These are phyloP conservation scores for Thelohanellus kitauei DNA, from an alignment of 30 jellyfish, hydroid and myxozoan species.

Conservation along the genomic window DNA sequence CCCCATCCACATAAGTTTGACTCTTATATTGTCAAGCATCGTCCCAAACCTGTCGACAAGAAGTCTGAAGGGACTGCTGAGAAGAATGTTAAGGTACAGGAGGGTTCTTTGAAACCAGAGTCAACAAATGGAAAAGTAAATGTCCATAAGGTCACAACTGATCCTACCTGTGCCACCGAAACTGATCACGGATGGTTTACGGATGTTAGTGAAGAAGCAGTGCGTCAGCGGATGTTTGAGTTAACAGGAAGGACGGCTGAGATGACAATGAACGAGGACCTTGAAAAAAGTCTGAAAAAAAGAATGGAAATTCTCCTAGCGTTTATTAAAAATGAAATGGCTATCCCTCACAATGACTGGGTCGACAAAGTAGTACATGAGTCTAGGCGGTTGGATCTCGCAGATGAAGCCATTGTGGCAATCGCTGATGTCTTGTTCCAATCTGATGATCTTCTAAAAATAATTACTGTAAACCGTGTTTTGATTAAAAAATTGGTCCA, in stretches of 20 bases:
- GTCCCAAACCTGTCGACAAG: background rate
- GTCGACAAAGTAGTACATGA: constrained; percentile 21
- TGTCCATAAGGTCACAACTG: background rate
- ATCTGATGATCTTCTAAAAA: constrained; percentile 27
- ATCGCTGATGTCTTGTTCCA: constrained; percentile 45
- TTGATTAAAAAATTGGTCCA: background rate
- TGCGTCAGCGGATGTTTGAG: constrained; percentile 29
- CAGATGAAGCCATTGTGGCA: constrained; percentile 66
- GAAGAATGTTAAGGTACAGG: background rate
- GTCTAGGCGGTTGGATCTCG: constrained; percentile 87
- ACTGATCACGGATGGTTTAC: constrained; percentile 54
- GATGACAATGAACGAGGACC: constrained; percentile 43
- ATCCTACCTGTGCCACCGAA: background rate
- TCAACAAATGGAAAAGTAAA: background rate
- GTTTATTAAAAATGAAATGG: constrained; percentile 30
- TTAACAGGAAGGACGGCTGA: constrained; percentile 63
- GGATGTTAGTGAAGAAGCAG: constrained; percentile 79
- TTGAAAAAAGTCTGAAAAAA: constrained; percentile 43
- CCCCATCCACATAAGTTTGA: background rate
- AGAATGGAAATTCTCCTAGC: constrained; percentile 46
- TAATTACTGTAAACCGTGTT: constrained; percentile 18
- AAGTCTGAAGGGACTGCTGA: background rate
- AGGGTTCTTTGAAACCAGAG: too few relatives aligned
- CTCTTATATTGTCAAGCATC: background rate
- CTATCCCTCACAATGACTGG: background rate